Evolutionary conservation across 2,113 vertebrate species (phyloP), one percentile per base, ranked within the genome.

Genomic region (Hyla sarda): DNA sequence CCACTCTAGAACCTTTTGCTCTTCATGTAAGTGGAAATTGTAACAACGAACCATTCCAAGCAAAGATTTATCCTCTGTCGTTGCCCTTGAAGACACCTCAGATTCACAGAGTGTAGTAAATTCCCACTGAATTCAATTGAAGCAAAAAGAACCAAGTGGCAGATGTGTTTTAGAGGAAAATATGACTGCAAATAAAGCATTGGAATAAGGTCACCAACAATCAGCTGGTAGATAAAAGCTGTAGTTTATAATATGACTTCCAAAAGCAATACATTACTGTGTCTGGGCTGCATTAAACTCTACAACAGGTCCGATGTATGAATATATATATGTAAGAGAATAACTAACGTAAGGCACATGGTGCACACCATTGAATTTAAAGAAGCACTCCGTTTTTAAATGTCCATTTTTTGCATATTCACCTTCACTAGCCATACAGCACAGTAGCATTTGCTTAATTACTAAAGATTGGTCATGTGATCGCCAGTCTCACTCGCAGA

Each of bases 21-120:
- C 80, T 82, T 82, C 80, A 82, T 62, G 25, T 82, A 82, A 82
- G 62, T 82, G 62, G 47, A 67, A 67, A 82, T 69, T 69, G 60
- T 82, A 82, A 82, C 80, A 82, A 71, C 56, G 62, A 82, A 52
- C 80, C 62, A 82, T 82, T 71, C 28, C 45, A 32, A 69, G 60
- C 77, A 82, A 82, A 82, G 80, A 82, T 82, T 82, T 82, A 82
- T 82, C 80, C 62, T 82, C 62, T 69, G n/a, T 69, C 21, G 28
- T 41, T 82, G 80, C 62, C 80, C 80, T 82, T 82, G 80, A 82
- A 82, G 60, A 82, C 60, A 82, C 80, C 62, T 71, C 80, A 71
- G 62, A 69, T 82, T 82, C 80, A 82, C 62, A 82, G 78, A 81
- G 41, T 82, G 62, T 69, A 69, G 80, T 82, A 69, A 71, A 82